phyloP scores from a whole-genome alignment of 2,113 vertebrate genomes.

The Pterocles gutturalis region DNA sequence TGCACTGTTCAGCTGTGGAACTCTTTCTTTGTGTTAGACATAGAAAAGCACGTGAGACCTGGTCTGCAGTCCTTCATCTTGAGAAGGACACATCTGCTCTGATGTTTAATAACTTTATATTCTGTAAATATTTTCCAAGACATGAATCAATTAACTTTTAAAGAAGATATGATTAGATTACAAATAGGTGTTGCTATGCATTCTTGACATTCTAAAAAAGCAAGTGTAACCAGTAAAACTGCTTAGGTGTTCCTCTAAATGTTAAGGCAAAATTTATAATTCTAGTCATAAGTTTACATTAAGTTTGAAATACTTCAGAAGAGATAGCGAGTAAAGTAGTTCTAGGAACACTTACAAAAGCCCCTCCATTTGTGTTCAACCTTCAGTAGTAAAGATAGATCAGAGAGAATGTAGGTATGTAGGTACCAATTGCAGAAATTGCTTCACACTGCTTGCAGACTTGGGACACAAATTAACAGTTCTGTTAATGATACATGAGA shows the following conservation, averaged over 20 bases:
- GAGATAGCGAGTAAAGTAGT: background rate
- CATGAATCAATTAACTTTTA: background rate
- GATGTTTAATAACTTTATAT: background rate
- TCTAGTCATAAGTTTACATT: background rate
- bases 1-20: background rate
- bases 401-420: background rate
- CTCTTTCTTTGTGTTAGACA: background rate
- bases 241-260: background rate
- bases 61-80: background rate
- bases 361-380: background rate
- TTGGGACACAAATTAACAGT: constrained; percentile 27
- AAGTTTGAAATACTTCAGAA: background rate
- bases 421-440: background rate
- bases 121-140: background rate
- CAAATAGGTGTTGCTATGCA: background rate
- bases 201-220: background rate
- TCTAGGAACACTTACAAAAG: background rate
- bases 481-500: background rate
- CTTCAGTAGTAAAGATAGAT: background rate
- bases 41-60: background rate
- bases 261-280: background rate
- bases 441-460: background rate
- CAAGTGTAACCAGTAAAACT: background rate
- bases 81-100: background rate
- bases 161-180: background rate